These are phyloP conservation scores for Drosophila asahinai DNA, from an alignment of 1,140 invertebrate genomes.

Conservation along the genomic window DNA sequence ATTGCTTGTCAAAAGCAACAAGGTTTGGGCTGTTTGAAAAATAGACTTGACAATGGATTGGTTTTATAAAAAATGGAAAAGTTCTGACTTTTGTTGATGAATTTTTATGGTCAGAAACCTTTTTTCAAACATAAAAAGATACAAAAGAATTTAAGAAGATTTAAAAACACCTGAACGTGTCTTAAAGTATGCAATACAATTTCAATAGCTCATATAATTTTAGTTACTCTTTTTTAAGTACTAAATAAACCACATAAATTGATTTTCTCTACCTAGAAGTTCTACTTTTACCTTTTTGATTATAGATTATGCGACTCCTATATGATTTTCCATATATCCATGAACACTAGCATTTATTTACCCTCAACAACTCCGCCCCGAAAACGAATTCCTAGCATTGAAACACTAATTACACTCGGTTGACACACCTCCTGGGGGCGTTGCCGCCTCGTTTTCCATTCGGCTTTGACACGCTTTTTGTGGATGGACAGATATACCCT, in stretches of 20 bases:
- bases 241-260: not conserved
- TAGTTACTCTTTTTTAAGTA: not conserved
- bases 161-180: not conserved
- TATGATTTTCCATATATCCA: not conserved
- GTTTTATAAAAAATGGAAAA: not conserved
- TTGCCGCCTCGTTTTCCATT: conserved; percentile 9
- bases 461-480: conserved; percentile 22
- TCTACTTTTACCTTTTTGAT: not conserved
- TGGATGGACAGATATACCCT: conserved; percentile 13
- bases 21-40: not conserved
- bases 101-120: too few relatives aligned
- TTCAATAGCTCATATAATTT: too few relatives aligned
- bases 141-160: too few relatives aligned
- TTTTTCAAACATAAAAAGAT: too few relatives aligned
- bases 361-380: conserved; percentile 39
- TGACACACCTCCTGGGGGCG: conserved; percentile 27
- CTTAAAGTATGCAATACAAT: too few relatives aligned
- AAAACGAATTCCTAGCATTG: conserved; percentile 27
- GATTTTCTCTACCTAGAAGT: not conserved
- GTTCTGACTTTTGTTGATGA: too few relatives aligned
- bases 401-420: conserved; percentile 48
- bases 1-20: not conserved
- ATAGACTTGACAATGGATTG: not conserved
- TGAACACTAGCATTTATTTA: conserved; percentile 39
- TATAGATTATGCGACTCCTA: conserved; percentile 1